These are phyloP conservation scores for Zaprionus lineosus DNA, from an alignment of 2,888 invertebrate species.

Conservation along the genomic window DNA sequence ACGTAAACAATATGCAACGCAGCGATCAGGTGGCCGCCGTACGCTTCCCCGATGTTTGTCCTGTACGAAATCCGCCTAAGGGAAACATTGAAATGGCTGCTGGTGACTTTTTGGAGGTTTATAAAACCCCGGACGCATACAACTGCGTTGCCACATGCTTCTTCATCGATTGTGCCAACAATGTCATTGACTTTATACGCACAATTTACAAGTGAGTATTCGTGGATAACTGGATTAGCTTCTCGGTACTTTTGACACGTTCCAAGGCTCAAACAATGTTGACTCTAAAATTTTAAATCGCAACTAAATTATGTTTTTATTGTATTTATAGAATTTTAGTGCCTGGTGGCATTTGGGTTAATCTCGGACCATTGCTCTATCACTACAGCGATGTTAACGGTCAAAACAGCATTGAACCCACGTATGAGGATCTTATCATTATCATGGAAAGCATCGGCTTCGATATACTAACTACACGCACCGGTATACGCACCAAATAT, in stretches of 20 bases:
- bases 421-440: constrained; percentile 90
- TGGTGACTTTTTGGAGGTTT: constrained; percentile 94
- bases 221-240: neutral
- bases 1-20: constrained; percentile 92
- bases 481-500: constrained; percentile 92
- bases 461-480: constrained; percentile 87
- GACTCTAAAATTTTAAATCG: too few species aligned
- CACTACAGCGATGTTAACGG: constrained; percentile 93
- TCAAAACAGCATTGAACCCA: constrained; percentile 96
- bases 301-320: neutral
- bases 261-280: too few species aligned
- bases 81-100: constrained; percentile 96
- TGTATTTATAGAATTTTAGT: constrained; percentile 87
- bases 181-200: constrained; percentile 97
- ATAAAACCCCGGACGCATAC: constrained; percentile 83
- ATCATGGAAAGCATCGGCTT: constrained; percentile 93
- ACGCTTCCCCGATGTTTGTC: constrained; percentile 94
- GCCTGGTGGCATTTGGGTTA: constrained; percentile 95
- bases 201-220: constrained; percentile 87
- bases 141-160: constrained; percentile 98
- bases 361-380: constrained; percentile 95
- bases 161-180: constrained; percentile 99
- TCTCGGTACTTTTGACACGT: too few species aligned
- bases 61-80: constrained; percentile 85
- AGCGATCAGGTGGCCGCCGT: constrained; percentile 91